Evolutionary conservation across 2,113 vertebrate genomes (phyloP).

Genomic region (Entelurus aequoreus): DNA sequence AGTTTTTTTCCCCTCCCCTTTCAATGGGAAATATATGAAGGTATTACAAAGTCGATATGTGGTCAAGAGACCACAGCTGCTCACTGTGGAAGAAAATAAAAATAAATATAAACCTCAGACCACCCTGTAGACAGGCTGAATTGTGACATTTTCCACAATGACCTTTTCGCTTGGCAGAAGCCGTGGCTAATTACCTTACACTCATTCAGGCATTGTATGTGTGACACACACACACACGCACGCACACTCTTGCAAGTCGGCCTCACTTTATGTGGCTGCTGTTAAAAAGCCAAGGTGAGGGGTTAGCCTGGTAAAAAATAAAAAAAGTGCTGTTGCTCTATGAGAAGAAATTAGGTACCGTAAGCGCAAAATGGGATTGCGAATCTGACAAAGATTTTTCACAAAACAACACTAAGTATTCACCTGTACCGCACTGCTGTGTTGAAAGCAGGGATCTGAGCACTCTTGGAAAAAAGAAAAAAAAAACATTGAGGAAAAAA

Average conservation of each 20-base stretch:
- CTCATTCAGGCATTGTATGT: conserved; percentile 45
- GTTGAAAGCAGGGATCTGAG: too few species aligned
- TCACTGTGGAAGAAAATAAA: conserved; percentile 4
- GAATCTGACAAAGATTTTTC: background rate
- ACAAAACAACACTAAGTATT: too few species aligned
- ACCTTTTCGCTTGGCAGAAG: conserved; percentile 43
- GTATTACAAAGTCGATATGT: conserved; percentile 50
- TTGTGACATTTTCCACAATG: conserved; percentile 51
- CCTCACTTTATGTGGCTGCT: conserved; percentile 2
- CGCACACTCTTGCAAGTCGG: conserved; percentile 21
- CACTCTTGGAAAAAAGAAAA: too few species aligned
- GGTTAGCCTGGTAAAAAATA: conserved; percentile 9
- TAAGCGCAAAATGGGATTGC: background rate
- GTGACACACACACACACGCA: conserved; percentile 29
- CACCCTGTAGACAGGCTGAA: conserved; percentile 21
- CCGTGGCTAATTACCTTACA: conserved; percentile 46
- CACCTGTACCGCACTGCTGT: too few species aligned
- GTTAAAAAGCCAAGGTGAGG: conserved; percentile 28
- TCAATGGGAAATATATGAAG: conserved; percentile 45
- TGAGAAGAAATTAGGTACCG: background rate
- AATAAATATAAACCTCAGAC: conserved; percentile 1
- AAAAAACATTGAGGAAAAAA: too few species aligned
- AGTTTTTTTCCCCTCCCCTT: conserved; percentile 34
- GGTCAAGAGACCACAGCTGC: conserved; percentile 17
- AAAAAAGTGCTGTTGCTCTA: background rate